Conservation (phyloP, 2,888 invertebrate species). For the Scrobipalpa costella region DNA sequence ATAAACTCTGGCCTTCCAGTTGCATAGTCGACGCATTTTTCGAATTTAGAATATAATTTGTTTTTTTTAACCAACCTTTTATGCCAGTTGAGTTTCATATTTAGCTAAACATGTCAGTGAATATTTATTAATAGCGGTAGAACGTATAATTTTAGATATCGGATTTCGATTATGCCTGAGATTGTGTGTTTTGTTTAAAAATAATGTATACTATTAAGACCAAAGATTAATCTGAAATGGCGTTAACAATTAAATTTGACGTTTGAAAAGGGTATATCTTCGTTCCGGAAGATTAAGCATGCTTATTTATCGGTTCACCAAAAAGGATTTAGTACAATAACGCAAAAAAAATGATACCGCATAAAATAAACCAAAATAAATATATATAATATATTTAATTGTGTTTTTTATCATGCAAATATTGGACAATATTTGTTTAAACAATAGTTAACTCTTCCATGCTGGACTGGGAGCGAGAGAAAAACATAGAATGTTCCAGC, state of each 20-base stretch:
- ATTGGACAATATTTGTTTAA: too few relatives aligned
- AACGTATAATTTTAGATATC: slow-evolving; percentile 7
- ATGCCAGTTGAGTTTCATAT: background rate
- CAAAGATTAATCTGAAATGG: slow-evolving; percentile 34
- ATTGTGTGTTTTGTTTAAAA: slow-evolving; percentile 3
- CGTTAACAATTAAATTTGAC: slow-evolving; percentile 56
- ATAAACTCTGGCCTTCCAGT: slow-evolving; percentile 20
- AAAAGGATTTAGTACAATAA: background rate
- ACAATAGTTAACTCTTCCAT: too few relatives aligned
- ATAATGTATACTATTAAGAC: background rate
- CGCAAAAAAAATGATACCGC: background rate
- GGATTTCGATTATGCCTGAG: slow-evolving; percentile 7
- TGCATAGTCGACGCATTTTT: background rate
- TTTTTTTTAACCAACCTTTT: background rate
- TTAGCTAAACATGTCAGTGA: background rate
- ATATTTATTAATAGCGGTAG: slow-evolving; percentile 1
- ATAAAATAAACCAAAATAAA: too few relatives aligned
- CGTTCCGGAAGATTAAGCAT: slow-evolving; percentile 18
- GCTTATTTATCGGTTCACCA: slow-evolving; percentile 17
- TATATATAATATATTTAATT: too few relatives aligned
- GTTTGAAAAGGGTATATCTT: slow-evolving; percentile 44
- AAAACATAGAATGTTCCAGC: too few relatives aligned
- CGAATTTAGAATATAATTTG: background rate
- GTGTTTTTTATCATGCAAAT: too few relatives aligned
- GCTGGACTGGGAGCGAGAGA: too few relatives aligned